These are phyloP conservation scores for Galleria mellonella DNA, from an alignment of 1,140 invertebrate genomes.

Conservation along the genomic window DNA sequence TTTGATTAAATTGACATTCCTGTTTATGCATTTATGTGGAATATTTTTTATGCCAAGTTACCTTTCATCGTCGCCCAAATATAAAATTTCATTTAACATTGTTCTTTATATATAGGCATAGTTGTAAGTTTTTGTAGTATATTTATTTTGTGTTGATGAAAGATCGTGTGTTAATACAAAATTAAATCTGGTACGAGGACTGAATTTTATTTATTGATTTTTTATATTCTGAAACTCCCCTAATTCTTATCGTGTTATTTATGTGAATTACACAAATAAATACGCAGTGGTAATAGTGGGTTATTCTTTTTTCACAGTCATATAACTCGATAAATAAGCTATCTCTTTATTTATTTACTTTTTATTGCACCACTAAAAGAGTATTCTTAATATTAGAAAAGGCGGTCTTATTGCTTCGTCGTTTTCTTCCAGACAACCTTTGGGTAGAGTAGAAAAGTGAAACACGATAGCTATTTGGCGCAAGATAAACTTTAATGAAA, in stretches of 20 bases:
- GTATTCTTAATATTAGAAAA: too few relatives aligned
- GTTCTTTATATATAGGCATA: constrained; percentile 18
- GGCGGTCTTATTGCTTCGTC: too few relatives aligned
- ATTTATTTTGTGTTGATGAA: constrained; percentile 55
- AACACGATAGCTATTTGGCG: too few relatives aligned
- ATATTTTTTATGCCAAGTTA: neutral
- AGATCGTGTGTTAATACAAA: constrained; percentile 44
- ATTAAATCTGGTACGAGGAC: constrained; percentile 11
- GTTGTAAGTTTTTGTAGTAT: constrained; percentile 44
- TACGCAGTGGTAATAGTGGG: too few relatives aligned
- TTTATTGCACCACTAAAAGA: too few relatives aligned
- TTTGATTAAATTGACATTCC: constrained; percentile 28
- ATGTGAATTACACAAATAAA: too few relatives aligned
- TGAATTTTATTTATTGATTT: neutral
- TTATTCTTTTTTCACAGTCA: too few relatives aligned
- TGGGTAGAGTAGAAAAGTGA: too few relatives aligned
- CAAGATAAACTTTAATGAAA: too few relatives aligned
- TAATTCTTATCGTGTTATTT: neutral
- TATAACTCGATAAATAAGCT: too few relatives aligned
- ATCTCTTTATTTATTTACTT: too few relatives aligned
- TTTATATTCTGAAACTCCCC: neutral
- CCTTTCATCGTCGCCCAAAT: neutral
- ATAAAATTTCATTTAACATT: constrained; percentile 5
- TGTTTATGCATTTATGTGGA: constrained; percentile 27
- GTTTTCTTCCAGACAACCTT: too few relatives aligned